phyloP scores from a whole-genome alignment of 2,797 vertebrate species.

The Notolabrus celidotus region DNA sequence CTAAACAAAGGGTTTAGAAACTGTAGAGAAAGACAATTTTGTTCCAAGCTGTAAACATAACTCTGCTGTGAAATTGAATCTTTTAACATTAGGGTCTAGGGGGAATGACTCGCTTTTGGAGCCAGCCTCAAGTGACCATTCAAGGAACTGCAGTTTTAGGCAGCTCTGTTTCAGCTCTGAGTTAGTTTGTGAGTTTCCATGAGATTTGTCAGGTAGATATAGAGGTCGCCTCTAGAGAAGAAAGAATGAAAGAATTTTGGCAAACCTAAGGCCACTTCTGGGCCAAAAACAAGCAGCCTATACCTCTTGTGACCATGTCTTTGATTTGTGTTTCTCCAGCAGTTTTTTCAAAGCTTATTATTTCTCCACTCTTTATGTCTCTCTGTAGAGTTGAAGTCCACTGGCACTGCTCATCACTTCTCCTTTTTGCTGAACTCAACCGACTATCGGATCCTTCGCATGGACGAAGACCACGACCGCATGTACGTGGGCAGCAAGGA shows the following conservation, averaged over 20 bases:
- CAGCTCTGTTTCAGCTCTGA: no score
- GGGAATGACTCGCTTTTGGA: no score
- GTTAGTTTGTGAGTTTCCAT: constrained; percentile 6
- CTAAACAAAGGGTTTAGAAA: no score
- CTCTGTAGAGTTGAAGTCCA: constrained; percentile 91
- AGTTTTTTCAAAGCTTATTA: constrained; percentile 33
- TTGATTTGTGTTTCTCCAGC: constrained; percentile 49
- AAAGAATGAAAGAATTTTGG: constrained; percentile 32
- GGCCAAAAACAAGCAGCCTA: constrained; percentile 48
- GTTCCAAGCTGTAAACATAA: no score
- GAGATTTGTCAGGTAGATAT: constrained; percentile 23
- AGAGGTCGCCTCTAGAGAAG: constrained; percentile 19
- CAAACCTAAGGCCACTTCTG: constrained; percentile 20
- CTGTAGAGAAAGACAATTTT: no score
- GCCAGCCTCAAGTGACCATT: no score
- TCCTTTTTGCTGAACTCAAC: constrained; percentile 97
- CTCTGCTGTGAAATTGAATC: no score
- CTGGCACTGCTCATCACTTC: constrained; percentile 96
- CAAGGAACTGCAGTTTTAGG: no score
- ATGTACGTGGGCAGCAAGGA: constrained; percentile 99
- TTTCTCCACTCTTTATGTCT: constrained; percentile 36
- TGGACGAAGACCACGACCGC: constrained; percentile 99
- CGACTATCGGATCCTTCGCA: constrained; percentile 96
- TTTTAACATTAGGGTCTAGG: no score
- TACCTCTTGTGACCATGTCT: constrained; percentile 45